Evolutionary conservation across 2,797 vertebrate species (phyloP), one percentile per base, ranked within the genome.

Genomic region (Remorina albescens): DNA sequence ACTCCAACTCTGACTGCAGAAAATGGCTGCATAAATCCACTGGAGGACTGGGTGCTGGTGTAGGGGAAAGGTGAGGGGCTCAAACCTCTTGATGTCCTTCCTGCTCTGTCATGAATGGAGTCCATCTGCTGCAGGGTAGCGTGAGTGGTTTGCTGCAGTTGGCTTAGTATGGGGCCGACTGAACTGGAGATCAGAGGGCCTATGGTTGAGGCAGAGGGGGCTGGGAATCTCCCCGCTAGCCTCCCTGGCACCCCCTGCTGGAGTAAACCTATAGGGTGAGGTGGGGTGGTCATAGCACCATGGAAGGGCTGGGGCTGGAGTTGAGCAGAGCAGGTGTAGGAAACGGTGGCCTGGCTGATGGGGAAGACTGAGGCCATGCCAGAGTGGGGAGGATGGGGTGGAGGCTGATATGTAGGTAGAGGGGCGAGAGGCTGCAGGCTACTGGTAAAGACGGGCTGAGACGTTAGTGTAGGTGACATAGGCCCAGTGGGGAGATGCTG

Each of bases 131-230:
- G 90, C 11, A 74, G 71, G 59, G 80, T 91, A 80, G 75, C 71
- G 41, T 88, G 83, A 74, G 92, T 88, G 67, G 90, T 83, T 69
- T 92, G 92, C 86, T 95, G 96, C 78, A 96, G 90, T 72, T 95
- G 95, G 89, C 85, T 94, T 66, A 95, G 89, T 49, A 95, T 90
- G 57, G 94, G 93, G 28, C 93, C 71, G 1, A 95, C 86, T 0
- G 95, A 95, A 81, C 95, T 94, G 46, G 94, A 94, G 77, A 95
- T 93, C 46, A 95, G 92, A 60, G 96, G 95, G 61, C 90, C 92
- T 78, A 96, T 87, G 23, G 84, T 42, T 9, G 94, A 91, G 1
- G 90, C 55, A 0, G 87, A 81, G 25, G 92, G 85, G 49, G 88
- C 77, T 3, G 87, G 82, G 83, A 93, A 92, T 72, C 91, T 86